These are phyloP conservation scores for Rhogogaster chlorosoma DNA, from an alignment of 2,888 invertebrate species.

Conservation along the genomic window DNA sequence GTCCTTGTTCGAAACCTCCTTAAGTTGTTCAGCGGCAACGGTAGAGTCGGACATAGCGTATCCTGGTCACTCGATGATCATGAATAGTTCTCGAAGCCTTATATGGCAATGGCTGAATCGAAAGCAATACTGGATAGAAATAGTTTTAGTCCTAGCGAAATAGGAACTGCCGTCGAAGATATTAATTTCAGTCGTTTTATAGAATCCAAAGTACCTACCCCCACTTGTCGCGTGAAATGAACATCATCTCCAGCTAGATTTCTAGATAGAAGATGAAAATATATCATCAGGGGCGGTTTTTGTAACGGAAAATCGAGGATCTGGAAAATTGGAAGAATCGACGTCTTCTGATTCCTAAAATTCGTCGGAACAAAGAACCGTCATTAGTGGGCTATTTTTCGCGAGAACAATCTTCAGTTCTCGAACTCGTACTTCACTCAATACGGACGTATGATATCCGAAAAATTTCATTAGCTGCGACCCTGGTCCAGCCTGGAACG, in stretches of 20 bases:
- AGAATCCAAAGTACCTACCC: slow-evolving; percentile 33
- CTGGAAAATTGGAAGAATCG: neutral
- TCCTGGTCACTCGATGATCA: neutral
- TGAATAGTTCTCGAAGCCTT: neutral
- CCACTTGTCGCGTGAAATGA: slow-evolving; percentile 38
- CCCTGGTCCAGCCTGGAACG: slow-evolving; percentile 51
- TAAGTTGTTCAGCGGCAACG: neutral
- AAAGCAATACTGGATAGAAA: neutral
- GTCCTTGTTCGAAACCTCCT: slow-evolving; percentile 11
- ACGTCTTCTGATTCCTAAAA: neutral
- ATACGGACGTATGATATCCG: neutral
- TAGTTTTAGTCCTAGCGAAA: neutral
- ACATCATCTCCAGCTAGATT: slow-evolving; percentile 34
- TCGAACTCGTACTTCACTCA: neutral
- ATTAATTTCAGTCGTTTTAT: slow-evolving; percentile 37
- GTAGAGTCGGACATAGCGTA: slow-evolving; percentile 9
- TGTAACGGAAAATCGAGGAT: neutral
- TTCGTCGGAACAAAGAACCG: too few species aligned
- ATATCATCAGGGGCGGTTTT: slow-evolving; percentile 45
- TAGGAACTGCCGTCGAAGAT: slow-evolving; percentile 7
- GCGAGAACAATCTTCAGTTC: neutral
- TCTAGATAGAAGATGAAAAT: slow-evolving; percentile 43
- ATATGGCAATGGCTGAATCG: neutral
- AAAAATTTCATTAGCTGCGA: slow-evolving; percentile 26
- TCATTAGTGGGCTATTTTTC: neutral